Evolutionary conservation across 2,797 vertebrate genomes (phyloP), one percentile per base, ranked within the genome.

Genomic region (Morus bassanus): DNA sequence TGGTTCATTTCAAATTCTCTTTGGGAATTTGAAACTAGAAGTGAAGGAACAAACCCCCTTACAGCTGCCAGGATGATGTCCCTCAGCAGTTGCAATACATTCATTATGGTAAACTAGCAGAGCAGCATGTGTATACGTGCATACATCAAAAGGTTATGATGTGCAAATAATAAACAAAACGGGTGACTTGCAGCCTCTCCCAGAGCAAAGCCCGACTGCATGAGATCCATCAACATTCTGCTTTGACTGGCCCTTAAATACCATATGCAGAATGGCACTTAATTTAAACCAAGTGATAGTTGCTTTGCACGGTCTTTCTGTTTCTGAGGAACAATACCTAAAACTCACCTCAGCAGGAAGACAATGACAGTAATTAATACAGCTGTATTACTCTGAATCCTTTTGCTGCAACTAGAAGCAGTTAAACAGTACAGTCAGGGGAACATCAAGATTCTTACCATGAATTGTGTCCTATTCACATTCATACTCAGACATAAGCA

Each of bases 161-260:
- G 48, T 68, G 54, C 61, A 91, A 95, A 93, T 84, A 95, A 79
- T 75, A 89, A 67, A 79, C 50, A 77, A 48, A 92, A 88, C 53
- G 41, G 48, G 39, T 90, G 76, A 79, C 33, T 76, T 64, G 65
- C 60, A 87, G 72, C 64, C 81, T 85, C 70, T 72, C 84, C 84
- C 87, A 77, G 43, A 89, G 80, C 65, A 81, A 92, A 81, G 75
- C 25, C 63, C 61, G 65, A 31, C 59, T 67, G 51, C 27, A 72
- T 61, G 67, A 80, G 57, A 93, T 72, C 60, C 64, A 68, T 83
- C 75, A 70, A 63, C 57, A 73, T 80, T 89, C 50, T 78, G 30
- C 65, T 83, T 85, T 82, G 50, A 88, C 31, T 74, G 28, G 13
- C 8, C 39, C 12, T 61, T 81, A 92, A 91, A 82, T 53, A 73